Percentiles rank a stretch among this genome's conserved stretches.
Evolutionary conservation across 2,888 invertebrate genomes (phyloP).

Genomic region (Meteorus cinctellus): DNA sequence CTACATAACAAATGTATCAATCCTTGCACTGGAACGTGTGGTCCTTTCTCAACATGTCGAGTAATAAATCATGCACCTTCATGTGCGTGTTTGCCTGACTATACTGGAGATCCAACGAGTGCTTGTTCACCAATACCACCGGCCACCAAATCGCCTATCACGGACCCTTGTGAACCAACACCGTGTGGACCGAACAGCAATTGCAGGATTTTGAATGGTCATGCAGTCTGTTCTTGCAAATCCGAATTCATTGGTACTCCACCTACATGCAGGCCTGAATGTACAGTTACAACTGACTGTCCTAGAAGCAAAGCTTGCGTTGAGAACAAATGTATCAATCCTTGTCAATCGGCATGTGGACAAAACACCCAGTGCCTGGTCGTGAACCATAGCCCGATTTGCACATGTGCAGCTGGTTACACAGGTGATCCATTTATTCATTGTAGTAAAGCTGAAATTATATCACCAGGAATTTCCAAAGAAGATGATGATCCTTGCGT

Average conservation of each 20-base stretch:
- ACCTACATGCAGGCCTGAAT: constrained; percentile 87
- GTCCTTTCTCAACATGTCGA: constrained; percentile 85
- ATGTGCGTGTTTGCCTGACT: constrained; percentile 86
- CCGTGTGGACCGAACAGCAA: constrained; percentile 90
- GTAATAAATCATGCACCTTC: constrained; percentile 89
- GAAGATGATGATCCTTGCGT: constrained; percentile 80
- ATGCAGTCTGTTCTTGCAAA: constrained; percentile 88
- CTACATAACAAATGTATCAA: constrained; percentile 89
- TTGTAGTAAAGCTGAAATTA: constrained; percentile 76
- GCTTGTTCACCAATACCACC: constrained; percentile 71
- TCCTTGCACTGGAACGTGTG: constrained; percentile 89
- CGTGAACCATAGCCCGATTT: constrained; percentile 90
- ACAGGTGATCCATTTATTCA: constrained; percentile 87
- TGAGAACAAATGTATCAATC: constrained; percentile 86
- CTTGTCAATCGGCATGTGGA: constrained; percentile 88
- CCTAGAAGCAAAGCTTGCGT: constrained; percentile 87
- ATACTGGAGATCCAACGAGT: constrained; percentile 84
- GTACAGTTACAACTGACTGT: constrained; percentile 89
- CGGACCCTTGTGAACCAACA: constrained; percentile 84
- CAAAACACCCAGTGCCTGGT: constrained; percentile 88
- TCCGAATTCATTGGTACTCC: constrained; percentile 84
- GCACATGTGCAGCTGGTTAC: constrained; percentile 85
- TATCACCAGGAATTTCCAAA: constrained; percentile 62
- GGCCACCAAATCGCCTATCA: constrained; percentile 55
- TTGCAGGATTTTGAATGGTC: constrained; percentile 84